A percentile compares a stretch with the other conserved stretches of the same genome.
Evolutionary conservation across 1,140 invertebrate species (phyloP).

Genomic region (Philopotamus ludificatus): DNA sequence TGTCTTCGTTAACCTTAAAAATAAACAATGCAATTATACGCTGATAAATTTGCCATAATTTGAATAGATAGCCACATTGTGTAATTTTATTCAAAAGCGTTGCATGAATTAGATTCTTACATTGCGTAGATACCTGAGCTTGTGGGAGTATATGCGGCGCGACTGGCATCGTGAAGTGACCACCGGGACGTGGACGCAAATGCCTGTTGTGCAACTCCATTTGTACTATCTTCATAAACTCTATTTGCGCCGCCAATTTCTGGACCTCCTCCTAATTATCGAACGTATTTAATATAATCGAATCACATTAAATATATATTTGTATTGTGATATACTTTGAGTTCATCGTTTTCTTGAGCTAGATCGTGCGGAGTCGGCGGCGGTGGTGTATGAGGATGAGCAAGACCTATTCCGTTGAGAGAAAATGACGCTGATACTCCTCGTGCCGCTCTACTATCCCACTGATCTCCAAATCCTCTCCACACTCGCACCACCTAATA

Average conservation of each 20-base stretch:
- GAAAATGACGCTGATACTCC: constrained; percentile 83
- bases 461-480: constrained; percentile 80
- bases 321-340: constrained; percentile 63
- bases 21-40: neutral
- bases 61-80: neutral
- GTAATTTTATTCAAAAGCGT: neutral
- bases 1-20: constrained; percentile 14
- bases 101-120: constrained; percentile 17
- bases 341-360: constrained; percentile 86
- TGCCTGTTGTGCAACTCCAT: constrained; percentile 91
- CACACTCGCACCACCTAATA: constrained; percentile 71
- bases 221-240: constrained; percentile 89
- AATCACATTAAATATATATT: neutral
- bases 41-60: neutral
- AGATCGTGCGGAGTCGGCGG: constrained; percentile 79
- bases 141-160: constrained; percentile 42
- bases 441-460: constrained; percentile 77
- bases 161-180: constrained; percentile 68
- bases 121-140: constrained; percentile 21
- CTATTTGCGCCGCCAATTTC: constrained; percentile 85
- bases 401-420: constrained; percentile 77
- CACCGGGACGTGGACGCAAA: constrained; percentile 76
- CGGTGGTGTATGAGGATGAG: constrained; percentile 48
- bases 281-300: constrained; percentile 19
- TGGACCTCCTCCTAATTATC: constrained; percentile 88